Base-by-base conservation (phyloP, 1,140 invertebrate genomes). In the Drosophila kepulauana region DNA sequence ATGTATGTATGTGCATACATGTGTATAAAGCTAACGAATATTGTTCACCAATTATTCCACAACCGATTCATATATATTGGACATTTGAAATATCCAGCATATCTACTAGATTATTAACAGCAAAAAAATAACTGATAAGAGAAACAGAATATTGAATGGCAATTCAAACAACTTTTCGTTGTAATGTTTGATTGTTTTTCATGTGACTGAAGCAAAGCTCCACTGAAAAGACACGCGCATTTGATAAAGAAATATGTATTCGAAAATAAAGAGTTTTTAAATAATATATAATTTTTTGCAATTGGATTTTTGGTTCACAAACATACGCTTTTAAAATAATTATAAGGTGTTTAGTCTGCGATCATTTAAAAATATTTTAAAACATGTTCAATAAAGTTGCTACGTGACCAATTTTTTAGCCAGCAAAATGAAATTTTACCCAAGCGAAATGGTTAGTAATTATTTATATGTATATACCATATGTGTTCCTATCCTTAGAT, bases 331-430 rank as follows among this genome's bases (percentile, higher is more conserved):
- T 43, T 13, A 4, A 43, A 3, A 43, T 43, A 43, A 10, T 38
- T 2, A 51, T 5, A n/a, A 13, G 46, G 46, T 63, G 51, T 63
- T 20, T 41, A 8, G 5, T 25, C 46, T 10, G 49, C 46, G 6
- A 25, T 33, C 6, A n/a, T 5, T 51, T 62, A 1, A 35, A 62
- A 62, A 62, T 16, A 11, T 6, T 63, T 41, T 54, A 2, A 63
- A 51, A 49, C 2, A 25, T 15, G 13, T 58, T 65, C 8, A 35
- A 43, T 13, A 11, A 45, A 7, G 2, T 51, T 16, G 16, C 20
- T 74, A 74, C 57, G 62, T 79, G 77, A 74, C 35, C n/a, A 20
- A 45, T 59, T 52, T 58, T 16, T 20, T 61, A 20, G 48, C 41
- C 33, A 46, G 48, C 62, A 57, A 41, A 57, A 25, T 6, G 35